Percentiles rank a stretch among this genome's conserved stretches.
These are phyloP conservation scores for Zele albiditarsus DNA, from an alignment of 2,888 invertebrate genomes.

Conservation along the genomic window DNA sequence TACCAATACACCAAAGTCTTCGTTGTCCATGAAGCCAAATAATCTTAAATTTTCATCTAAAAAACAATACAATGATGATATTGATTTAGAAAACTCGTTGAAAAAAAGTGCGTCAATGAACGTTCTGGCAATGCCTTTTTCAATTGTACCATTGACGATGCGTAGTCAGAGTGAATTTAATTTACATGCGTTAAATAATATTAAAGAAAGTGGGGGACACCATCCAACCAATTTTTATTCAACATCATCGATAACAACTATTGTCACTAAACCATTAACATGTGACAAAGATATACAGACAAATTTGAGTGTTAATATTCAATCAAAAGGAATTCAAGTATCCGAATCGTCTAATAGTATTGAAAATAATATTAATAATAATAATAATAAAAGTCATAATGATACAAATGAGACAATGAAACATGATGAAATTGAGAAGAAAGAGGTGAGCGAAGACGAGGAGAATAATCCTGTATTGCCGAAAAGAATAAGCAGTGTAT, in stretches of 20 bases:
- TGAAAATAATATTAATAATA: not conserved
- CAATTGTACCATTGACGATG: constrained; percentile 57
- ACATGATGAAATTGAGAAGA: not conserved
- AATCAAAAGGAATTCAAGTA: constrained; percentile 68
- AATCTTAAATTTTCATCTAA: constrained; percentile 41
- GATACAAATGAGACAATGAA: not conserved
- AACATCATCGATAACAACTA: constrained; percentile 71
- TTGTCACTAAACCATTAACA: constrained; percentile 67
- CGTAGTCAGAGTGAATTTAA: constrained; percentile 69
- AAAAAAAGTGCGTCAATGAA: constrained; percentile 70
- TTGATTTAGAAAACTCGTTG: constrained; percentile 47
- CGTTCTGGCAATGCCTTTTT: constrained; percentile 54
- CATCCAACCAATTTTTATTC: constrained; percentile 65
- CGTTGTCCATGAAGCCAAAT: constrained; percentile 1
- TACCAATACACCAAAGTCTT: constrained; percentile 10
- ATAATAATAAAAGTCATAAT: not conserved
- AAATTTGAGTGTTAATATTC: constrained; percentile 50
- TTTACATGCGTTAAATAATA: constrained; percentile 57
- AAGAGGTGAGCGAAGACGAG: constrained; percentile 21
- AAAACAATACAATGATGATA: constrained; percentile 48
- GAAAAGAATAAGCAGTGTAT: constrained; percentile 62
- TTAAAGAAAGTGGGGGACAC: constrained; percentile 52
- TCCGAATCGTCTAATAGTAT: constrained; percentile 51
- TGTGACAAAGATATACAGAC: constrained; percentile 69
- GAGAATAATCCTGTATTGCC: constrained; percentile 63